Percentiles rank a stretch among this genome's conserved stretches.
These are phyloP conservation scores for Oxyura jamaicensis DNA, from an alignment of 2,113 vertebrate genomes.

Conservation along the genomic window DNA sequence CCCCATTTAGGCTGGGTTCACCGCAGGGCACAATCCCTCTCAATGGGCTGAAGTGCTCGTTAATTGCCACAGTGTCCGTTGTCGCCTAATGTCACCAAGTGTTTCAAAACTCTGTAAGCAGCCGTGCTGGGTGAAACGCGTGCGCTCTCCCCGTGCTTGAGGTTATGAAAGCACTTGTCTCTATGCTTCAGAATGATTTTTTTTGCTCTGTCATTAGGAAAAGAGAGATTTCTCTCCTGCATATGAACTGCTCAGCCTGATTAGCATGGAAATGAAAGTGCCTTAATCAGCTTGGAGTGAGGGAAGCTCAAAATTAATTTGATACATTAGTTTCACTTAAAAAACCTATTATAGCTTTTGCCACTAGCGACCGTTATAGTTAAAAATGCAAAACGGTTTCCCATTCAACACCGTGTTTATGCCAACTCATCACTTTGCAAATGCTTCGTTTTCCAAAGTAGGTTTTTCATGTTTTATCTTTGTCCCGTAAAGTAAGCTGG, in stretches of 20 bases:
- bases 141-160: fast-evolving
- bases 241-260: constrained; percentile 26
- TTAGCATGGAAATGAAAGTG: constrained; percentile 66
- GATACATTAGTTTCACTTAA: constrained; percentile 29
- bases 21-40: fast-evolving
- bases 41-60: not conserved
- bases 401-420: not conserved
- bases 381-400: constrained; percentile 30
- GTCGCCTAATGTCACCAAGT: not conserved
- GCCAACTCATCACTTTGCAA: constrained; percentile 23
- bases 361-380: constrained; percentile 7
- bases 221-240: not conserved
- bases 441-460: not conserved
- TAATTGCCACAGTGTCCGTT: fast-evolving
- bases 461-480: constrained; percentile 30
- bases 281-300: constrained; percentile 61
- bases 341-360: not conserved
- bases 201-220: constrained; percentile 6
- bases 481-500: not conserved
- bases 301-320: constrained; percentile 65
- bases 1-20: not conserved
- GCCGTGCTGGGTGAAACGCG: fast-evolving
- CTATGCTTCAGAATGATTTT: not conserved
- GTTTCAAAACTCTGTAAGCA: not conserved
- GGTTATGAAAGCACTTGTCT: not conserved